These are phyloP conservation scores for Periparus ater DNA, from an alignment of 2,797 vertebrate species.

Conservation along the genomic window DNA sequence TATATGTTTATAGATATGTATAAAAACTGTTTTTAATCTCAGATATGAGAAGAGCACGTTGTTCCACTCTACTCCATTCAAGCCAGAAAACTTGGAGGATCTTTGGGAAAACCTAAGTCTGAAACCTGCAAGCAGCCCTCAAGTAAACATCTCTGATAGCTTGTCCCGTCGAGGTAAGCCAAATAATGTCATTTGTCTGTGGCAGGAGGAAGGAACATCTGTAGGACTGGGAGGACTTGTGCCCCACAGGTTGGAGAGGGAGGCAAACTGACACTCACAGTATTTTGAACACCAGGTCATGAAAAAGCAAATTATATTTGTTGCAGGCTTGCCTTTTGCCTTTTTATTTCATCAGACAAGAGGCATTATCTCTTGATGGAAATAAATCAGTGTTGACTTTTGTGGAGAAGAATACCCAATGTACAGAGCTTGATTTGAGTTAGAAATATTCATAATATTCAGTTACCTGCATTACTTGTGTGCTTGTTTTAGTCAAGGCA, in stretches of 20 bases:
- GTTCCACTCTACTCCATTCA: slow-evolving; percentile 77
- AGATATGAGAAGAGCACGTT: slow-evolving; percentile 79
- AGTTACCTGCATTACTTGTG: neutral
- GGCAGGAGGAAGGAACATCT: neutral
- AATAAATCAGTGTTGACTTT: slow-evolving; percentile 39
- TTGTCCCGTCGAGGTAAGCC: slow-evolving; percentile 86
- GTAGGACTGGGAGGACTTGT: neutral
- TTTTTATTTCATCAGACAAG: slow-evolving; percentile 32
- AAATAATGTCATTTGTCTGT: neutral
- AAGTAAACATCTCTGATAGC: slow-evolving; percentile 78
- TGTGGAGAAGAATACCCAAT: neutral
- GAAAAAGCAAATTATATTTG: neutral
- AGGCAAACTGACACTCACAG: neutral
- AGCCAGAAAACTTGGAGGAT: slow-evolving; percentile 86
- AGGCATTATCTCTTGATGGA: neutral
- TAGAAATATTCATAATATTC: neutral
- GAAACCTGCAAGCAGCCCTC: slow-evolving; percentile 80
- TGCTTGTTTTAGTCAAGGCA: neutral
- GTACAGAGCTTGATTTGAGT: neutral
- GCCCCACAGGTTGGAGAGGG: neutral
- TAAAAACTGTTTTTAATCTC: neutral
- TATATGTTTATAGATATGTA: neutral
- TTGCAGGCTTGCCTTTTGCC: slow-evolving; percentile 23
- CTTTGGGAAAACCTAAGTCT: slow-evolving; percentile 89
- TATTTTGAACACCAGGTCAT: neutral